Evolutionary conservation across 2,797 vertebrate genomes (phyloP), one percentile per base, ranked within the genome.

Genomic region (Phataginus tricuspis): DNA sequence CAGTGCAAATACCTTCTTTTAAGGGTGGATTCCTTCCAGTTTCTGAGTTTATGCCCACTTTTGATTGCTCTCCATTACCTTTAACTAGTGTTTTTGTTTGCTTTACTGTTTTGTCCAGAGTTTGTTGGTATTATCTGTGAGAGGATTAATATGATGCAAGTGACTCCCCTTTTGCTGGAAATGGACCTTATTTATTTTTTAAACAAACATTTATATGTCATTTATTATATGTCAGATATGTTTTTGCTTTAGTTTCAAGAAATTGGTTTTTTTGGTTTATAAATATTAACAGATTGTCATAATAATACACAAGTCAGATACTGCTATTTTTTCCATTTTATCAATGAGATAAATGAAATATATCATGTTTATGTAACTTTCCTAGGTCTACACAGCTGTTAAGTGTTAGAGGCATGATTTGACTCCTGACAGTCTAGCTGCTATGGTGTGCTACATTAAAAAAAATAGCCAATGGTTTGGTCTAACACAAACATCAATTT

Each of bases 401-500:
- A 90, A 83, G 27, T 42, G 1, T 71, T 79, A 63, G 14, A 78
- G 49, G 5, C 13, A 78, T 27, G 15, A 68, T 78, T 90, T 92
- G 55, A 55, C 34, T 2, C 7, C n/a, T 82, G 23, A 9, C 0
- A 51, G 13, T 69, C 14, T 91, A 13, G 4, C 57, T 72, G 29
- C 8, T 78, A 83, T 49, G 9, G 57, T 69, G 79, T 68, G 27
- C 34, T 66, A 25, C 4, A 53, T 63, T 78, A 31, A 23, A 11
- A 64, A 29, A 51, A 34, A 16, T 59, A 77, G 39, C 29, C 23
- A 90, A 55, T 25, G 61, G 34, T 87, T 94, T 55, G 9, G 45
- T 83, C 29, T 75, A 74, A 92, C 3, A 25, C 18, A 91, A 87
- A 86, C 25, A 88, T 84, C n/a, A 86, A 85, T 89, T 89, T 77